Percentiles rank a stretch among this genome's conserved stretches.
These are phyloP conservation scores for Synchiropus splendidus DNA, from an alignment of 2,113 vertebrate species.

Conservation along the genomic window DNA sequence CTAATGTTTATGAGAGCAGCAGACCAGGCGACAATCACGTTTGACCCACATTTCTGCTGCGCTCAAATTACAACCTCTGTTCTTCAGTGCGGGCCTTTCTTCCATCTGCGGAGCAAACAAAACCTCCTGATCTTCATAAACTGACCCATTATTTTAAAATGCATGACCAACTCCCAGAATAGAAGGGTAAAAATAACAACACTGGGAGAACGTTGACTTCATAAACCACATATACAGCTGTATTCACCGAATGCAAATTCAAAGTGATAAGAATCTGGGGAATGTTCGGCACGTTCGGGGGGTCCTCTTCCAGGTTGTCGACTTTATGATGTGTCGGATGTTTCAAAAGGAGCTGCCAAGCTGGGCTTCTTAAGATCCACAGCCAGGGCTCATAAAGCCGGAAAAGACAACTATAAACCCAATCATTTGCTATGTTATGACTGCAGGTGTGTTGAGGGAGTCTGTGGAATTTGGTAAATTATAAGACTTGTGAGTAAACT, in stretches of 20 bases:
- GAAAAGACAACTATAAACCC: slow-evolving; percentile 15
- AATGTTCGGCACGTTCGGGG: slow-evolving; percentile 1
- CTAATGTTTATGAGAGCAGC: slow-evolving; percentile 38
- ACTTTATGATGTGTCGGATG: slow-evolving; percentile 39
- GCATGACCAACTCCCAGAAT: no score
- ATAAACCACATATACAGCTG: no score
- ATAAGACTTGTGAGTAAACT: neutral
- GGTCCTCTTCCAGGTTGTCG: slow-evolving; percentile 20
- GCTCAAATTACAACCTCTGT: slow-evolving; percentile 44
- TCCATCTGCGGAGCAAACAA: slow-evolving; percentile 17
- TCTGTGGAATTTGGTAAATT: neutral
- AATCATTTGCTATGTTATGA: slow-evolving; percentile 7
- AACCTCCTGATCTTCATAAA: slow-evolving; percentile 1
- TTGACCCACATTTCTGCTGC: slow-evolving; percentile 60
- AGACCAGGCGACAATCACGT: slow-evolving; percentile 45
- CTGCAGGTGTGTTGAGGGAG: slow-evolving; percentile 18
- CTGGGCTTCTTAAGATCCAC: slow-evolving; percentile 1
- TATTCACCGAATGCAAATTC: no score
- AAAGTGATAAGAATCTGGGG: no score
- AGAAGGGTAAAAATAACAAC: no score
- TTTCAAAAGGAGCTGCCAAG: slow-evolving; percentile 21
- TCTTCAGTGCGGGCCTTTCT: slow-evolving; percentile 15
- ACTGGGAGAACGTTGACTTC: no score
- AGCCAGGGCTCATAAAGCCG: slow-evolving; percentile 18
- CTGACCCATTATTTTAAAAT: no score